Conservation (phyloP, 2,113 vertebrate species). For the Camelus dromedarius region DNA sequence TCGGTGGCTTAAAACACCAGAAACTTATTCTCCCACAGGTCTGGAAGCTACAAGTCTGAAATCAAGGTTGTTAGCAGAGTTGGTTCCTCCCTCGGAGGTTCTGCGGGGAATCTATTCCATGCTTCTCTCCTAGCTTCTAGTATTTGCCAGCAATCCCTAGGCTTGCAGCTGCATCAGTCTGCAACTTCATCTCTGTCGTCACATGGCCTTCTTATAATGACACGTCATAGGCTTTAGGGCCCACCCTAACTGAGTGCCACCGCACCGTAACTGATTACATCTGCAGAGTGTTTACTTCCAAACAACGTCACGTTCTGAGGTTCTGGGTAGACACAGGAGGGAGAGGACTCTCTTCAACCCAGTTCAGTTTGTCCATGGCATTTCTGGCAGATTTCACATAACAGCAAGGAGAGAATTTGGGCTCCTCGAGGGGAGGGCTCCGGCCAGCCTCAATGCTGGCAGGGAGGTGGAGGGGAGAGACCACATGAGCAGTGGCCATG, state of each 20-base stretch:
- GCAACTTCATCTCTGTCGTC: neutral
- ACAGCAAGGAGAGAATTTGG: neutral
- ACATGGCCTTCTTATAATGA: neutral
- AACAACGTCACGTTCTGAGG: neutral
- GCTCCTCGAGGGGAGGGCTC: constrained; percentile 8
- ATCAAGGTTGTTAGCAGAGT: neutral
- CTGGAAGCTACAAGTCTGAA: constrained; percentile 10
- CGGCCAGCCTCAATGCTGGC: neutral
- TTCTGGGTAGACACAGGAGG: neutral
- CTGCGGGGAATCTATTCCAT: neutral
- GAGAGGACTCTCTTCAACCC: neutral
- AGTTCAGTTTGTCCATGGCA: neutral
- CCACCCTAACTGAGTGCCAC: neutral
- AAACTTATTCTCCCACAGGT: neutral
- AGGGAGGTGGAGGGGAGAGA: neutral
- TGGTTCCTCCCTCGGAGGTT: neutral
- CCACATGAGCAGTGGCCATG: neutral
- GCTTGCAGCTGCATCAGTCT: neutral
- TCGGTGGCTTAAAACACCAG: neutral
- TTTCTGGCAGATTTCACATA: neutral
- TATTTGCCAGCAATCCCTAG: neutral
- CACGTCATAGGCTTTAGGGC: neutral
- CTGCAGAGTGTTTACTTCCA: neutral
- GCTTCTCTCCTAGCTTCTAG: neutral
- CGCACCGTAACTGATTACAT: neutral